Evolutionary conservation across 2,888 invertebrate species (phyloP).

Genomic region (Bursaphelenchus okinawaensis): DNA sequence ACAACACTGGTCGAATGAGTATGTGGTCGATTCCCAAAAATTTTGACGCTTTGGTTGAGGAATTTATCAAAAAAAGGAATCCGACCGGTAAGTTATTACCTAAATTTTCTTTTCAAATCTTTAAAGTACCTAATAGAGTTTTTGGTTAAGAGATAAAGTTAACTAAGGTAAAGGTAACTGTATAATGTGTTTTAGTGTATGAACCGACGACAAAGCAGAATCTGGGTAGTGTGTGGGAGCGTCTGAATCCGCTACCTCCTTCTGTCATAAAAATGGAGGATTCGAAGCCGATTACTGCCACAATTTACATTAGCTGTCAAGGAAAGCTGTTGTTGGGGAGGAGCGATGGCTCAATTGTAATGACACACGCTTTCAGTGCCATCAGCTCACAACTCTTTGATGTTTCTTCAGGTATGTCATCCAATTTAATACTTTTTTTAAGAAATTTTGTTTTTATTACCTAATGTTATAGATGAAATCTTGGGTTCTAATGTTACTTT

Average conservation of each 20-base stretch:
- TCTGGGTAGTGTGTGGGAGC: conserved; percentile 30
- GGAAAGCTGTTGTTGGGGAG: conserved; percentile 88
- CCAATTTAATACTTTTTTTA: conserved; percentile 2
- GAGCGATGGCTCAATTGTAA: conserved; percentile 89
- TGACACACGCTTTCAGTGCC: conserved; percentile 89
- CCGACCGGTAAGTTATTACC: conserved; percentile 25
- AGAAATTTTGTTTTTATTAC: background rate
- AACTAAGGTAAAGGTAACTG: too few relatives aligned
- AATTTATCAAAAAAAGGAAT: conserved; percentile 29
- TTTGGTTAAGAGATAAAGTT: background rate
- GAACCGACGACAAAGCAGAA: conserved; percentile 36
- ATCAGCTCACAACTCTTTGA: conserved; percentile 80
- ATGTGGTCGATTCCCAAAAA: conserved; percentile 39
- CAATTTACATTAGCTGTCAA: conserved; percentile 86
- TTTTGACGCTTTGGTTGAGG: conserved; percentile 34
- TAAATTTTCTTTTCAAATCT: background rate
- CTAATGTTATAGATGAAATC: conserved; percentile 2
- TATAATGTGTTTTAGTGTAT: conserved; percentile 29
- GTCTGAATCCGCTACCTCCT: conserved; percentile 32
- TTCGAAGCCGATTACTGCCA: conserved; percentile 58
- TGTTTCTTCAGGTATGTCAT: conserved; percentile 28
- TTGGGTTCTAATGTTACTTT: too few relatives aligned
- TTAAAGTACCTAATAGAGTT: background rate
- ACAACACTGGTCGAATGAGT: conserved; percentile 30
- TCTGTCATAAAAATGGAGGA: conserved; percentile 24